Conservation (phyloP, 2,888 invertebrate genomes). For the Rambutsinella grinnellia region DNA sequence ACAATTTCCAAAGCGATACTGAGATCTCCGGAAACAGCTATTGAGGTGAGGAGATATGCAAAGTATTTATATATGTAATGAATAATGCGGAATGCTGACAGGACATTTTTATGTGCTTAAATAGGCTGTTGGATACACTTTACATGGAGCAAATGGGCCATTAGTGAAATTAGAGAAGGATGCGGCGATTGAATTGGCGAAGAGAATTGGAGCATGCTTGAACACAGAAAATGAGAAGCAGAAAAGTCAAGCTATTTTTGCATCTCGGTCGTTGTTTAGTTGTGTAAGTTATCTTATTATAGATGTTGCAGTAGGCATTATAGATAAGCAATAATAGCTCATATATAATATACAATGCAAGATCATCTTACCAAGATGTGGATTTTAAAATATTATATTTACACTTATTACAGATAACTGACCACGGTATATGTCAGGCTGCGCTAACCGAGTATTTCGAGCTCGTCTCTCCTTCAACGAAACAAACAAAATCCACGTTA, state of each 20-base stretch:
- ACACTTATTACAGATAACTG: not conserved
- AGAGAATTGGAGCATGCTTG: conserved; percentile 80
- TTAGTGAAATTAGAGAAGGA: conserved; percentile 78
- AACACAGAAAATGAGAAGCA: conserved; percentile 87
- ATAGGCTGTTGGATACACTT: conserved; percentile 83
- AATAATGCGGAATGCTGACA: too few species aligned
- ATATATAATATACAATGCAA: too few species aligned
- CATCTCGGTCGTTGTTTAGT: conserved; percentile 78
- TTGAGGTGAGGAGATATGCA: conserved; percentile 57
- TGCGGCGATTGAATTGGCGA: conserved; percentile 82
- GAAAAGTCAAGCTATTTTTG: conserved; percentile 80
- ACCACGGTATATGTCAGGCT: not conserved
- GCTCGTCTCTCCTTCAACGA: conserved; percentile 31
- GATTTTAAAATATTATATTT: not conserved
- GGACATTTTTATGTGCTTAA: too few species aligned
- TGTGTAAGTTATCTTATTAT: conserved; percentile 30
- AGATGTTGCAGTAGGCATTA: not conserved
- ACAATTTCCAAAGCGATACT: conserved; percentile 92
- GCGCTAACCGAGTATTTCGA: conserved; percentile 31
- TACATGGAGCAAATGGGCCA: too few species aligned
- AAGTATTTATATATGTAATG: not conserved
- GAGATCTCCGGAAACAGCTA: conserved; percentile 83
- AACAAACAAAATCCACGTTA: conserved; percentile 29
- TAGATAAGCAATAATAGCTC: too few species aligned
- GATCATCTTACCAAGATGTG: too few species aligned